A percentile compares a stretch with the other conserved stretches of the same genome.
Conservation (phyloP, 1,140 invertebrate genomes). For the Akabosia matsudoensis region DNA sequence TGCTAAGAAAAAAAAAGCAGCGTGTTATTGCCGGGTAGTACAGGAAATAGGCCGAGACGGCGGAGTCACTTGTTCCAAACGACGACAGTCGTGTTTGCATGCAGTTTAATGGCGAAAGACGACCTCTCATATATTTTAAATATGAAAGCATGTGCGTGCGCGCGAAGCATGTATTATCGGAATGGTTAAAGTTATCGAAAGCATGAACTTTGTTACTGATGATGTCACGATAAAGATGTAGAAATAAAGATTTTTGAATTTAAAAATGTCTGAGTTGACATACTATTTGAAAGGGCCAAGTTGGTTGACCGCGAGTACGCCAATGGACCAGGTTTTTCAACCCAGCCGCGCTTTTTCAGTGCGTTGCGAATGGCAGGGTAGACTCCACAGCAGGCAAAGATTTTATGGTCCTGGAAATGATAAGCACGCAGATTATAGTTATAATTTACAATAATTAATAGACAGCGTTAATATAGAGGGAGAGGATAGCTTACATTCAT, state of each 20-base stretch:
- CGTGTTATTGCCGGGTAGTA: no score
- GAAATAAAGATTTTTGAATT: background rate
- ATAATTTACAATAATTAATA: background rate
- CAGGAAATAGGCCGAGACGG: no score
- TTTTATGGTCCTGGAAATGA: conserved; percentile 52
- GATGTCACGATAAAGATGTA: background rate
- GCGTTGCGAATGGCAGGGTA: conserved; percentile 55
- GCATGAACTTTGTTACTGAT: no score
- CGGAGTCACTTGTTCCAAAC: no score
- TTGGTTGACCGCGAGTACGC: background rate
- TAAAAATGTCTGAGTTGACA: background rate
- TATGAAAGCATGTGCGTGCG: no score
- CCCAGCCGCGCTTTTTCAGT: conserved; percentile 51
- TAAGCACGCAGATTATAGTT: background rate
- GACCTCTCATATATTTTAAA: no score
- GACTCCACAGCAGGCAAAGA: conserved; percentile 56
- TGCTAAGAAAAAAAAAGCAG: no score
- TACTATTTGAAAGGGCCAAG: background rate
- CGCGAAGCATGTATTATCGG: background rate
- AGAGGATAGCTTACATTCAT: conserved; percentile 22
- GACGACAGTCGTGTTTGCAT: no score
- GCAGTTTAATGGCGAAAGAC: no score
- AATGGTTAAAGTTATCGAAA: no score
- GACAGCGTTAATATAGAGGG: background rate
- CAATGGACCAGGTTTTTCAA: conserved; percentile 7